phyloP scores from a whole-genome alignment of 2,113 vertebrate species.

The Panthera leo region DNA sequence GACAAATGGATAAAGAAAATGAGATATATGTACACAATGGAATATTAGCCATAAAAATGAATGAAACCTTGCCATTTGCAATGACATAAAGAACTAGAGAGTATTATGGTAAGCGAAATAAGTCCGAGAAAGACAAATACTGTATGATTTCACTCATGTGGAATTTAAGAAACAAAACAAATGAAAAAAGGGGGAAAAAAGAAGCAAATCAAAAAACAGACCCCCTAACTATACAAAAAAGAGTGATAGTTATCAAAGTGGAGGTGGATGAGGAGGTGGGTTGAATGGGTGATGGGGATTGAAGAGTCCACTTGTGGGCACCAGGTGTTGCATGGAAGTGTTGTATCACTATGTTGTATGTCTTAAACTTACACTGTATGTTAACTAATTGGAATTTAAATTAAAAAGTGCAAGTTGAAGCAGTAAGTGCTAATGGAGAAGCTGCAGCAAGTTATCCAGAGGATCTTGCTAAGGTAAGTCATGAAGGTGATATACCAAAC shows the following conservation, averaged over 20 bases:
- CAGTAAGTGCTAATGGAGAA: too few species aligned
- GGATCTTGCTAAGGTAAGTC: neutral
- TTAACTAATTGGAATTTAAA: neutral
- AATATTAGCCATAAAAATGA: neutral
- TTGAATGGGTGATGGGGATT: neutral
- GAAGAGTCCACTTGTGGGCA: neutral
- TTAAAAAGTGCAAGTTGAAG: too few species aligned
- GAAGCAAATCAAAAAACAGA: neutral
- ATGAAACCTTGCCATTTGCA: neutral
- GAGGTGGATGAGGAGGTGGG: neutral
- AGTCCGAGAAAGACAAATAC: neutral
- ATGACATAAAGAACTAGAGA: neutral
- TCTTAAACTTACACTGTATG: neutral
- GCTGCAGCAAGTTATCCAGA: neutral
- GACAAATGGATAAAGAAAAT: neutral
- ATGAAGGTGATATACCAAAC: neutral
- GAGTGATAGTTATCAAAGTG: neutral
- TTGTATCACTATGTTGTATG: neutral
- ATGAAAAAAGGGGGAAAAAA: neutral
- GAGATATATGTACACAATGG: neutral
- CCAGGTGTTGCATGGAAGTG: neutral
- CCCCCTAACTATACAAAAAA: neutral
- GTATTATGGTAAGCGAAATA: neutral
- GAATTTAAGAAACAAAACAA: neutral
- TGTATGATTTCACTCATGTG: neutral